Percentiles rank a stretch among this genome's conserved stretches.
phyloP scores from a whole-genome alignment of 2,888 invertebrate species.

The Aphidius colemani region DNA sequence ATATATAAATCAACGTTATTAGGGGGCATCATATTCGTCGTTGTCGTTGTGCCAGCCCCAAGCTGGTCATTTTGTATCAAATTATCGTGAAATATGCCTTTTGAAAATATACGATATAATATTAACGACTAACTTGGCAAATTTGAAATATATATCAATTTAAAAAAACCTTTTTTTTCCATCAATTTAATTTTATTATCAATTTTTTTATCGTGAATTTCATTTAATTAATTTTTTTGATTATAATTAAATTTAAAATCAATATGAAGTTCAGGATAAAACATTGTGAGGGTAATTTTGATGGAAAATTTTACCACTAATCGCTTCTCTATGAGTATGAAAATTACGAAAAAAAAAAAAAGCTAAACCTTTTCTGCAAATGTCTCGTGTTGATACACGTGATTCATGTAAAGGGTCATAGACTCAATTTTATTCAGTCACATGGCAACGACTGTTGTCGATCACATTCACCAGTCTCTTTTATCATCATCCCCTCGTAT shows the following conservation, averaged over 20 bases:
- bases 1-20: slow-evolving; percentile 59
- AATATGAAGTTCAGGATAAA: too few relatives aligned
- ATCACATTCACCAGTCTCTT: background rate
- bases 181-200: too few relatives aligned
- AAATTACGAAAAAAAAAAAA: background rate
- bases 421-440: slow-evolving; percentile 37
- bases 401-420: slow-evolving; percentile 30
- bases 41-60: slow-evolving; percentile 31
- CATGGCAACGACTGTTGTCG: slow-evolving; percentile 42
- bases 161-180: too few relatives aligned
- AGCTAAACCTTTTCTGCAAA: background rate
- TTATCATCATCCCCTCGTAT: background rate
- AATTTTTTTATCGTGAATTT: too few relatives aligned
- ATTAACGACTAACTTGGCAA: background rate
- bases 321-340: too few relatives aligned
- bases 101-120: background rate
- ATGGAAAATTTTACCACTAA: slow-evolving; percentile 4
- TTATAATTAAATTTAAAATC: too few relatives aligned
- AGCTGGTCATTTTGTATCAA: slow-evolving; percentile 57
- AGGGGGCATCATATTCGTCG: slow-evolving; percentile 55
- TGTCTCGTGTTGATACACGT: slow-evolving; percentile 45
- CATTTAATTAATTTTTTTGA: too few relatives aligned
- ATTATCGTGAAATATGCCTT: slow-evolving; percentile 53
- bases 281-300: too few relatives aligned
- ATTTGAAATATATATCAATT: background rate